Evolutionary conservation across 2,797 vertebrate genomes (phyloP).

Genomic region (Channallabes apus): DNA sequence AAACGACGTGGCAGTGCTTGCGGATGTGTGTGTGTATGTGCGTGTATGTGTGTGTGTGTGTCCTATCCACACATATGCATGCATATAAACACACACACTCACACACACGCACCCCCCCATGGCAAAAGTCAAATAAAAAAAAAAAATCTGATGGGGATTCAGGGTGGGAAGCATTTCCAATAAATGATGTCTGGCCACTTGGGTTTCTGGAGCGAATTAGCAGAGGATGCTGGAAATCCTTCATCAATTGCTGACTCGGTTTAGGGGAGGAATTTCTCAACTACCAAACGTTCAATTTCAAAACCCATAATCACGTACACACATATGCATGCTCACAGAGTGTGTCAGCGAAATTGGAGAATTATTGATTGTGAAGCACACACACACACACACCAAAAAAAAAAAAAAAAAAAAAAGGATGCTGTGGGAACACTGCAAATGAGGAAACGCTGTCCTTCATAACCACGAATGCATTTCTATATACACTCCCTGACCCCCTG

Average conservation of each 20-base stretch:
- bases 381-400: constrained; percentile 35
- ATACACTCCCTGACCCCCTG: constrained; percentile 46
- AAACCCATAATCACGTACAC: constrained; percentile 46
- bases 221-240: constrained; percentile 48
- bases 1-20: constrained; percentile 57
- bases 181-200: constrained; percentile 56
- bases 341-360: constrained; percentile 38
- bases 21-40: constrained; percentile 14
- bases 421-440: constrained; percentile 50
- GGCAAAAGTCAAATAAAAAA: constrained; percentile 49
- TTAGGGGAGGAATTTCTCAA: constrained; percentile 51
- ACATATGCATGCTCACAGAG: constrained; percentile 36
- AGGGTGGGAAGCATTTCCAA: constrained; percentile 52
- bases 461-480: constrained; percentile 32
- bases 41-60: background rate
- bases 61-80: constrained; percentile 7
- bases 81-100: background rate
- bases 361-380: constrained; percentile 44
- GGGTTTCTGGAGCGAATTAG: constrained; percentile 55
- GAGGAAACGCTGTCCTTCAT: constrained; percentile 48
- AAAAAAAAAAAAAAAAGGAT: constrained; percentile 48
- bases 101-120: constrained; percentile 38
- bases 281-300: constrained; percentile 55
- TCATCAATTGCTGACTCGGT: constrained; percentile 52
- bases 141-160: constrained; percentile 34